These are phyloP conservation scores for Sitta carolinensis DNA, from an alignment of 2,797 vertebrate genomes.

Conservation along the genomic window DNA sequence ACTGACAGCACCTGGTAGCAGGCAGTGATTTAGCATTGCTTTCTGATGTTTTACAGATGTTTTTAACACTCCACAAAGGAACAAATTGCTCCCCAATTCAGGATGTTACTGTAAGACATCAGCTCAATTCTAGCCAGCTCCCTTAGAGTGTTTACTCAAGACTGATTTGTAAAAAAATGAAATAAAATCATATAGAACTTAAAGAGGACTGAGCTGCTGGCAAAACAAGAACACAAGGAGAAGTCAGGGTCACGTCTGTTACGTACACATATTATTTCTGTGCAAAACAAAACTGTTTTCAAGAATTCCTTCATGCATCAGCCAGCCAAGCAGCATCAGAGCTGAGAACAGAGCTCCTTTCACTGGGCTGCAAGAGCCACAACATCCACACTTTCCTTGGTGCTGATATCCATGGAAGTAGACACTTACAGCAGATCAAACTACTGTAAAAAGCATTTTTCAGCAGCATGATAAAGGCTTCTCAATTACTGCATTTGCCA, in stretches of 20 bases:
- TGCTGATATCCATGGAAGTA: neutral
- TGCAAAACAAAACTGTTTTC: neutral
- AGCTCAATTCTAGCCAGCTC: neutral
- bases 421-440: neutral
- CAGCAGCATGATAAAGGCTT: neutral
- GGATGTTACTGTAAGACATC: neutral
- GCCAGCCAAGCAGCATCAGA: neutral
- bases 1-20: neutral
- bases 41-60: neutral
- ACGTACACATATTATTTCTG: neutral
- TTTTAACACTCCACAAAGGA: neutral
- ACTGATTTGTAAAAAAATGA: neutral
- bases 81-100: neutral
- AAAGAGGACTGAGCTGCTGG: neutral
- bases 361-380: neutral
- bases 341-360: slow-evolving; percentile 11
- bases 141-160: neutral
- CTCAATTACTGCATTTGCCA: neutral
- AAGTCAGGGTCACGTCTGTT: neutral
- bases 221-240: neutral
- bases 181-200: neutral
- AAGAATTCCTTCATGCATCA: neutral
- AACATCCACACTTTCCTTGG: neutral
- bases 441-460: neutral
- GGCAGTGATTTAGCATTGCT: neutral